Base-by-base conservation (phyloP, 2,113 vertebrate genomes). In the Cochlearius cochlearius region DNA sequence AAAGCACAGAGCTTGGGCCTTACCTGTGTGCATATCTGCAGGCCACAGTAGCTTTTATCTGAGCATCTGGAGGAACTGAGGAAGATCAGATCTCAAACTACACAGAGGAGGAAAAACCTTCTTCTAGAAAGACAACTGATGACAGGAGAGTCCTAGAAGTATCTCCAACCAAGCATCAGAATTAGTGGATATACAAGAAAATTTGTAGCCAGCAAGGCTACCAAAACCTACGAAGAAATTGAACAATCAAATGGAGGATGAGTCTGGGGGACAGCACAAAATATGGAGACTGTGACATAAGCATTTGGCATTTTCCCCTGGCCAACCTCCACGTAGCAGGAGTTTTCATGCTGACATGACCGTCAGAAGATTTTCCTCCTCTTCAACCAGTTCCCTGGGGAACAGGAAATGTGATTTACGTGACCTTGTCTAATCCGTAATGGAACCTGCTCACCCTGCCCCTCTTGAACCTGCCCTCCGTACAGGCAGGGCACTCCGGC, bases 401-500 rank as follows among this genome's bases (percentile, higher is more conserved):
- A 81, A 17, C 36, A 45, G 34, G 14, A 86, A 71, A n/a, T 63
- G 21, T n/a, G 11, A 12, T 45, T 62, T 29, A 45, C 43, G 34
- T 23, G 36, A 20, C 27, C 50, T 39, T n/a, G 5, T 18, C 36
- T 80, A 50, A 45, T 59, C 38, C 25, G 20, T 90, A 58, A 50
- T 3, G 2, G 23, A 76, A 58, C 25, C 14, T 45, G 36, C 43
- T n/a, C 30, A 21, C 0, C 0, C 10, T 43, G 53, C 36, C 27
- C 16, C 27, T 60, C 19, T 49, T 56, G 36, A 74, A 62, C 36
- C 12, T 45, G 15, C 30, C 27, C 26, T 59, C 34, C 34, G 15
- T 17, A 39, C 1, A 1, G 50, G 15, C 34, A 75, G 3, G 10
- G 34, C 1, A 2, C 39, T 59, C 52, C 0, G 0, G 7, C 13